phyloP scores from a whole-genome alignment of 2,888 invertebrate genomes.

The Eumacrocentrus americanus region DNA sequence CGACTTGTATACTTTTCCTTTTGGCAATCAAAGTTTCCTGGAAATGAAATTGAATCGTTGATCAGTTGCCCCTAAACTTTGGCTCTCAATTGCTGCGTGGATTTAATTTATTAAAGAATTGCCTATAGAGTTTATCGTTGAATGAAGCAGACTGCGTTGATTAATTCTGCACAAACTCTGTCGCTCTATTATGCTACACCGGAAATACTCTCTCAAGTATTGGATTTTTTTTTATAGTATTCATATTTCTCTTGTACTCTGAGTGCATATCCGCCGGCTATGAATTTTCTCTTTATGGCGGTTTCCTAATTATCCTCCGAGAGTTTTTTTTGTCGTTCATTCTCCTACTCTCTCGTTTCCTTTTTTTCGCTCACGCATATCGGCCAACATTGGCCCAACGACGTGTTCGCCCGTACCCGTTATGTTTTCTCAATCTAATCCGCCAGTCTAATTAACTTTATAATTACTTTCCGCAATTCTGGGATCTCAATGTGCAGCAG shows the following conservation, averaged over 20 bases:
- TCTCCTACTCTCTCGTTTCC: neutral
- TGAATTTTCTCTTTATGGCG: neutral
- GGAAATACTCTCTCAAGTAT: neutral
- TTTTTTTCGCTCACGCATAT: constrained; percentile 3
- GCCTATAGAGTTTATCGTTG: constrained; percentile 5
- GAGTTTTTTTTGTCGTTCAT: constrained; percentile 22
- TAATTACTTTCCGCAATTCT: constrained; percentile 36
- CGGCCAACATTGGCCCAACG: neutral
- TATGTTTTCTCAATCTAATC: constrained; percentile 35
- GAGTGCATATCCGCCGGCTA: constrained; percentile 19
- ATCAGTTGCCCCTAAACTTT: constrained; percentile 14
- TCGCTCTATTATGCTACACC: neutral
- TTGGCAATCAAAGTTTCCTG: constrained; percentile 18
- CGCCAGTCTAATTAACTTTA: constrained; percentile 36
- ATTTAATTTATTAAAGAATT: constrained; percentile 18
- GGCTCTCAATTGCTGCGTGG: neutral
- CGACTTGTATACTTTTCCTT: constrained; percentile 1
- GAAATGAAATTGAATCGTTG: constrained; percentile 26
- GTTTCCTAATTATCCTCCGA: constrained; percentile 28
- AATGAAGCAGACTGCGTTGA: constrained; percentile 2
- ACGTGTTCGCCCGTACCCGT: neutral
- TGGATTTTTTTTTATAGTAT: neutral
- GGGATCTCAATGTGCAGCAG: constrained; percentile 7
- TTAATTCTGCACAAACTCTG: constrained; percentile 15
- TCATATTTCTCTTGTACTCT: constrained; percentile 1